Base-by-base conservation (phyloP, 2,113 vertebrate genomes). In the Haemorhous mexicanus region DNA sequence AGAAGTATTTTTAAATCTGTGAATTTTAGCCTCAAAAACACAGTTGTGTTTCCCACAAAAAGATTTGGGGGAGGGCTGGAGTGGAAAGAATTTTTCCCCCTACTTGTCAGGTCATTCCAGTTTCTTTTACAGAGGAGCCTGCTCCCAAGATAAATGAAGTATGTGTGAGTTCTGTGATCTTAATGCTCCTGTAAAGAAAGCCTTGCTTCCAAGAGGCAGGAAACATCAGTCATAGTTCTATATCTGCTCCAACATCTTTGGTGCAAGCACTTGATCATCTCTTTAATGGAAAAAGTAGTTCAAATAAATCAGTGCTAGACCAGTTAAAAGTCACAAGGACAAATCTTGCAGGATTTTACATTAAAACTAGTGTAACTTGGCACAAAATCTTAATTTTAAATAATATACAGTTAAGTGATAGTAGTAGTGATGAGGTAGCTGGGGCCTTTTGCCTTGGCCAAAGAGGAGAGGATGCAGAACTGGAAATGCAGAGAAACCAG, bases 1-100 rank as follows among this genome's bases (percentile, higher is more conserved):
- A 97, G 96, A 97, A 91, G 92, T 98, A 98, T 98, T 98, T 98
- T 98, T 98, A 98, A 98, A 97, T 97, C 96, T 96, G 85, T 95
- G 96, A 97, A 95, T 97, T 96, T 98, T 97, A 97, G 96, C 94
- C 96, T 97, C 97, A 96, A 96, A 97, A 97, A 95, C 97, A 97
- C 97, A 95, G 94, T 97, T 97, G 93, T 95, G 96, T 97, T 95
- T 97, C 79, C 92, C 90, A 97, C 95, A 96, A 95, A 93, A 97
- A 97, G 70, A 81, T 91, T 94, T 95, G 94, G 63, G 44, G 93
- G 93, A 93, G 89, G 75, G 64, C 50, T 96, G 78, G 81, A 93
- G 90, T 94, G 84, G 91, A 95, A 92, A 79, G 82, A 90, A 44
- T 82, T 83, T 85, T 86, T 82, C 18, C 72, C 73, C 44, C 5